Evolutionary conservation across 2,888 invertebrate species (phyloP).

Genomic region (Acleris emargana): DNA sequence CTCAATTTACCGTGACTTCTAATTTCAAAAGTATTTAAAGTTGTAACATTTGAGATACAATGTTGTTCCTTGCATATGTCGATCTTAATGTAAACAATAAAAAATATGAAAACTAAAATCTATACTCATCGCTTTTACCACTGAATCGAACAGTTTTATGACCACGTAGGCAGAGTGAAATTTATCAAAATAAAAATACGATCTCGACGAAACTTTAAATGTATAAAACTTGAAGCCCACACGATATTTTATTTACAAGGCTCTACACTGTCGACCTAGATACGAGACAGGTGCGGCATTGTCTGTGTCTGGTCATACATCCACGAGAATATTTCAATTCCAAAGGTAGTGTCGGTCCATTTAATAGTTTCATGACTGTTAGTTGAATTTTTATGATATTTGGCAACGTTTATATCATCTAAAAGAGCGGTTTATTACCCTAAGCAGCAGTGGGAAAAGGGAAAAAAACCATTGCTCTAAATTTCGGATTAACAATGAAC

Average conservation of each 20-base stretch:
- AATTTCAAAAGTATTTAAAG: no score
- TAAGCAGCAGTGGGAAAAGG: neutral
- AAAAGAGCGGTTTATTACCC: neutral
- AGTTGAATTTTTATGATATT: neutral
- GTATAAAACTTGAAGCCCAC: slow-evolving; percentile 15
- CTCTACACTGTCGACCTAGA: slow-evolving; percentile 21
- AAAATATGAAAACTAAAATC: neutral
- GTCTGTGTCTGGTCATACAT: slow-evolving; percentile 2
- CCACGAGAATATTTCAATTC: neutral
- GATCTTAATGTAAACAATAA: no score
- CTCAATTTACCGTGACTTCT: no score
- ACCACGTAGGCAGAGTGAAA: slow-evolving; percentile 15
- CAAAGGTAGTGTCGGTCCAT: neutral
- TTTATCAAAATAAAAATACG: slow-evolving; percentile 5
- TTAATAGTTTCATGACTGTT: neutral
- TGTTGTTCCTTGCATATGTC: no score
- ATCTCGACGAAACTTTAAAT: slow-evolving; percentile 12
- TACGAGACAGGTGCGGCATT: slow-evolving; percentile 26
- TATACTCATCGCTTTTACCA: no score
- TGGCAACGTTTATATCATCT: neutral
- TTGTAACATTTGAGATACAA: no score
- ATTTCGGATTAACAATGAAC: neutral
- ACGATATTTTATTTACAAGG: slow-evolving; percentile 11
- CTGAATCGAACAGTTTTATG: neutral
- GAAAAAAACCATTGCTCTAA: neutral